Conservation (phyloP, 2,797 vertebrate species). For the Oceanodroma leucorhoa region DNA sequence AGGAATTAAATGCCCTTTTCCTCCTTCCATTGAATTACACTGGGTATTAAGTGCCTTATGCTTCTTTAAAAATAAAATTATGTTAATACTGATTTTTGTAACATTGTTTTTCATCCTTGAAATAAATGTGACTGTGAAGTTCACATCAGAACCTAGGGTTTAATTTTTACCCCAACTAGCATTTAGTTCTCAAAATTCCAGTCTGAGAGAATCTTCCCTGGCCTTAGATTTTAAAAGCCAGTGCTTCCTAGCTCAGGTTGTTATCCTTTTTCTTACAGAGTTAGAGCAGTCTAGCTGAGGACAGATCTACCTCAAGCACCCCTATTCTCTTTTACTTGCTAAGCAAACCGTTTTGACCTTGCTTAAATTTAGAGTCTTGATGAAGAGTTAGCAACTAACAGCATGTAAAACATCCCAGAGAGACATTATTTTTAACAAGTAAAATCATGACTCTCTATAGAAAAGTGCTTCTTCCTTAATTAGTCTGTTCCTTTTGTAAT, state of each 20-base stretch:
- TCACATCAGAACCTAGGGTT: not conserved
- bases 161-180: not conserved
- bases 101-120: not conserved
- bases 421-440: not conserved
- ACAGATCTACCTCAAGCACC: not conserved
- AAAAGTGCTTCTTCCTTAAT: not conserved
- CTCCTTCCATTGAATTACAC: not conserved
- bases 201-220: not conserved
- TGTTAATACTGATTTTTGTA: not conserved
- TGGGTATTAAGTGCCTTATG: not conserved
- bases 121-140: not conserved
- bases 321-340: not conserved
- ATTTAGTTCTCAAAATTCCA: not conserved
- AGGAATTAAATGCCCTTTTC: not conserved
- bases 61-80: not conserved
- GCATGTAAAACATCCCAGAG: not conserved
- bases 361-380: not conserved
- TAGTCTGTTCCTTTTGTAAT: not conserved
- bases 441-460: not conserved
- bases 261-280: not conserved
- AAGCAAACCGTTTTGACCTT: not conserved
- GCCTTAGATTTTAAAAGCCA: not conserved
- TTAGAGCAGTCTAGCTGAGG: not conserved
- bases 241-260: not conserved
- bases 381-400: not conserved